phyloP scores from a whole-genome alignment of 1,140 invertebrate genomes.

The Nasonia longicornis region DNA sequence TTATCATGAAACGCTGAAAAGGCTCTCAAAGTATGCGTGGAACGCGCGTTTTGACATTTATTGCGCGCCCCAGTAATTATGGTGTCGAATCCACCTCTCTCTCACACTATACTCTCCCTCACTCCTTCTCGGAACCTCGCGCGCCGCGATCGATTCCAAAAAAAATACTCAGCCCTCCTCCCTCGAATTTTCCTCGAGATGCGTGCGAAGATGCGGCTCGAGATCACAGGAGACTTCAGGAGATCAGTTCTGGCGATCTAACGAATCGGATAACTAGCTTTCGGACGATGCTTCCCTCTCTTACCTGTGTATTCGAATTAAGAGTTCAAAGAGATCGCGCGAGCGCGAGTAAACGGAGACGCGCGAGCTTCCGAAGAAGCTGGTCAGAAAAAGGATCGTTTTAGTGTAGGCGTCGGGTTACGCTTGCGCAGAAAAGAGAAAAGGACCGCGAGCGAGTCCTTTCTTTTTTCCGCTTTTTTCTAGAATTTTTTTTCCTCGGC shows the following conservation, averaged over 20 bases:
- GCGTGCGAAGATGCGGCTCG: conserved; percentile 49
- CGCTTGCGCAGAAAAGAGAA: conserved; percentile 8
- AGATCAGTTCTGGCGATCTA: not conserved
- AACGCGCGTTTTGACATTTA: not conserved
- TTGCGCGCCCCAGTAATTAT: conserved; percentile 15
- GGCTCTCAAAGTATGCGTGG: not conserved
- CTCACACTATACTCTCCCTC: not conserved
- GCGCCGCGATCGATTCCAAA: not conserved
- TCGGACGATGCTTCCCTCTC: conserved; percentile 22
- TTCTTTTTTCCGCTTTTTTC: conserved; percentile 20
- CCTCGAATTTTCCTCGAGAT: conserved; percentile 16
- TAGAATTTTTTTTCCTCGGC: not conserved
- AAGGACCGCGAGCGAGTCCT: not conserved
- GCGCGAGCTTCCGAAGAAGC: not conserved
- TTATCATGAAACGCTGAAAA: not conserved
- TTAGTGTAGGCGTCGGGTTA: conserved; percentile 32
- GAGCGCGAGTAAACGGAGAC: conserved; percentile 38
- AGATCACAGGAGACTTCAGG: conserved; percentile 35
- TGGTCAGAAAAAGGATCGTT: conserved; percentile 3
- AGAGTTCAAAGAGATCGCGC: conserved; percentile 44
- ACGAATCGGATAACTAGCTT: conserved; percentile 32
- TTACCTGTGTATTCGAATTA: conserved; percentile 42
- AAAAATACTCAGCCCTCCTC: conserved; percentile 7
- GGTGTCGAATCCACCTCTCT: not conserved
- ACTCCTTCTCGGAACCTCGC: conserved; percentile 30